Base-by-base conservation (phyloP, 2,888 invertebrate species). In the Epirrhoe tristata region DNA sequence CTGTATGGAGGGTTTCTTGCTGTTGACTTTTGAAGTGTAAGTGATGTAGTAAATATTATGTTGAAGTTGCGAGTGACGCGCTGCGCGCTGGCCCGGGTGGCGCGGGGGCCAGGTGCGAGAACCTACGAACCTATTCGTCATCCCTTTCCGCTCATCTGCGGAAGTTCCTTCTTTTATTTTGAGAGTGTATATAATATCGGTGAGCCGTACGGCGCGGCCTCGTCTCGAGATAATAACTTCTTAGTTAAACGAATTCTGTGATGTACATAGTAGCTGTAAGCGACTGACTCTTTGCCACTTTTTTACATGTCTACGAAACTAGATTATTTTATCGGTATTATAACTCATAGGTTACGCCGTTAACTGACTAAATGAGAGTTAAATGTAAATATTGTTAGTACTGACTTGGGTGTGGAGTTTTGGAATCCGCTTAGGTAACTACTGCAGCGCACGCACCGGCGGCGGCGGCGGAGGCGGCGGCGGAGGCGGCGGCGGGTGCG, bases 251-350 rank as follows among this genome's bases (percentile, higher is more conserved):
- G 24, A 78, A 75, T 76, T 76, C 80, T 85, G 82, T 85, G 83
- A 84, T 92, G 92, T 93, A 92, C 75, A 93, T 93, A 93, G 76
- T 92, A 91, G 86, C 68, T 73, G 78, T 92, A 92, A 92, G 91
- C 81, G 89, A 90, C 89, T 90, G 89, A 90, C 81, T 89, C 88
- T 91, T 91, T 91, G 90, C 90, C 91, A 92, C 92, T 92, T 93
- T 93, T 93, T 91, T 93, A 93, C 88, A 88, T 87, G 89, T 91
- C 89, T 91, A 89, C 82, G 84, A 87, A 85, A 82, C 79, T 86
- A 83, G 83, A 77, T 78, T 78, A 79, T 79, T 78, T 78, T 75
- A 74, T 83, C 78, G 74, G 75, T 75, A 57, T 61, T 32, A 32
- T 51, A 52, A 43, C 8, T 17, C n/a, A 43, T 53, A 55, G n/a